Base-by-base conservation (phyloP, 92 coral and sea anemone genomes). In the Heteractis magnifica region DNA sequence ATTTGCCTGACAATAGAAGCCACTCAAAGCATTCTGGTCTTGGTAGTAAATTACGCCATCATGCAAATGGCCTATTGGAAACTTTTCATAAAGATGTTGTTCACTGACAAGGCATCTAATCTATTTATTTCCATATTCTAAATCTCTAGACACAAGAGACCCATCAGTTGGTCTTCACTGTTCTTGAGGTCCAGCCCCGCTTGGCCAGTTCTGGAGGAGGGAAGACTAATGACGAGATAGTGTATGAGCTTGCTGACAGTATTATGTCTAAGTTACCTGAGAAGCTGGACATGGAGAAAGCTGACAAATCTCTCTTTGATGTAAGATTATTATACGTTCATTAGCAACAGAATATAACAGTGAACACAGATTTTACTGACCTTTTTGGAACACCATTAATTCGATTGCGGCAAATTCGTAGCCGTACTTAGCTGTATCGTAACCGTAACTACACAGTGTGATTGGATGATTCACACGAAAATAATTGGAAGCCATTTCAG, bases 211-310 rank as follows among this genome's bases (percentile, higher is more conserved):
- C 93, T 50, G 99, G 99, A 51, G 95, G 98, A 51, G 99, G 94
- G 12, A 96, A 94, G 90, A 96, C 99, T 44, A 96, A 89, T 72
- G 99, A 96, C 79, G 99, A 96, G 94, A 96, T 96, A 65, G 99
- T 96, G 44, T 94, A 90, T 72, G 99, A 96, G 81, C 94, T 97
- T 20, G 99, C 98, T 6, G 99, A 94, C 16, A 97, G 94, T 52
- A 97, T 97, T 52, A 89, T 97, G 55, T 88, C 95, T 20, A 97
- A 97, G 78, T 75, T 97, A 65, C 97, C 97, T 14, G 97, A 89
- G 44, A 75, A 87, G 52, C 89, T 97, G 84, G 99, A 97, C 87
- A 94, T 97, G 97, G 99, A 97, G 52, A 92, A 94, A 64, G 99
- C 98, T 8, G 93, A 94, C 53, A 97, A 97, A 80, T 77, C 93